These are phyloP conservation scores for Branchinecta lindahli DNA, from an alignment of 1,140 invertebrate genomes.

Conservation along the genomic window DNA sequence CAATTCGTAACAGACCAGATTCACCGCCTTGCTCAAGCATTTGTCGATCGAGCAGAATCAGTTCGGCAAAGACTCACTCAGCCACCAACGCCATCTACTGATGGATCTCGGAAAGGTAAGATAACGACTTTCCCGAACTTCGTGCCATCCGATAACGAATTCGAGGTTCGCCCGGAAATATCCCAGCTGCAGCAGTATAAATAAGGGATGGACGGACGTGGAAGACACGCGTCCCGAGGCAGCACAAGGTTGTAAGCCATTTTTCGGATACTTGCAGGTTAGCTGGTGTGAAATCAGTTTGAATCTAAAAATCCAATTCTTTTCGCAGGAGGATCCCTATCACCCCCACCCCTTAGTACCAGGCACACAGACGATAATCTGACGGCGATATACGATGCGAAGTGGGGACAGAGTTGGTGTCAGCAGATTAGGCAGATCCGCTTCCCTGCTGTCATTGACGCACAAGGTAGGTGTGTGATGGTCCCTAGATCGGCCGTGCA, in stretches of 20 bases:
- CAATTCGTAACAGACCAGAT: conserved; percentile 30
- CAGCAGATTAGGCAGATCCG: background rate
- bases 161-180: too few species aligned
- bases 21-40: conserved; percentile 40
- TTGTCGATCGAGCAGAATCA: conserved; percentile 39
- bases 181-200: too few species aligned
- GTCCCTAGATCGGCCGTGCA: too few species aligned
- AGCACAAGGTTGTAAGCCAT: too few species aligned
- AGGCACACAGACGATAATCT: background rate
- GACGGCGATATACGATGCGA: background rate
- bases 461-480: background rate
- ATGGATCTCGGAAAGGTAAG: conserved; percentile 29
- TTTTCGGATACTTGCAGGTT: too few species aligned
- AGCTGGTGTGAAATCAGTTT: too few species aligned
- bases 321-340: background rate
- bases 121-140: conserved; percentile 13
- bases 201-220: too few species aligned
- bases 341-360: background rate
- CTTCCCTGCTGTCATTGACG: background rate
- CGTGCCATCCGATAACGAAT: too few species aligned
- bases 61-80: conserved; percentile 40
- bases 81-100: conserved; percentile 44
- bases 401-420: background rate
- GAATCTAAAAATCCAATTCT: too few species aligned
- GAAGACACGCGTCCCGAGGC: too few species aligned